Evolutionary conservation across 2,113 vertebrate genomes (phyloP), one percentile per base, ranked within the genome.

Genomic region (Epinephelus cyanopodus): DNA sequence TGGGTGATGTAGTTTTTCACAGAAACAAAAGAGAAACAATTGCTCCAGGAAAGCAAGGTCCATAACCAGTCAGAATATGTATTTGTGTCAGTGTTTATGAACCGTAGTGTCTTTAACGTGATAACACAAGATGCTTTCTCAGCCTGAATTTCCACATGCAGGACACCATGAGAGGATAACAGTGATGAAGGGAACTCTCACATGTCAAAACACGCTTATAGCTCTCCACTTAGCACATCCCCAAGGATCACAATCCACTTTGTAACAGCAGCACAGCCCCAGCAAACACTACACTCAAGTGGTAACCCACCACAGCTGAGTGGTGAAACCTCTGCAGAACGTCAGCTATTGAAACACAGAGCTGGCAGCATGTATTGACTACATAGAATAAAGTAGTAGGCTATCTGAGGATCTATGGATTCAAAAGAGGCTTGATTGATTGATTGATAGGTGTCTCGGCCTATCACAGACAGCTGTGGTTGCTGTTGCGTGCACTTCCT

Each of bases 181-280:
- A 14, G 25, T 3, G 18, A 52, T 52, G 60, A 45, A 62, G 15
- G 27, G 1, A 76, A 56, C 27, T 63, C 70, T 63, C 12, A 13
- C 37, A 58, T 53, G 66, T 68, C 63, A 65, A 62, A 71, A 60
- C 45, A 29, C 50, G 57, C 65, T 5, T 37, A 58, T n/a, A 2
- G 25, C 52, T 62, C 18, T 78, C 54, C 65, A 66, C 61, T 84
- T 56, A 79, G 58, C 18, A 72, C n/a, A 58, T 73, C 85, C 77
- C 74, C 5, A 19, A 58, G 48, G 60, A 87, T 47, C 18, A 14
- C 53, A 73, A 80, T 63, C 64, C 77, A 79, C 62, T 77, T 64
- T 71, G 39, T 14, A 56, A 65, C 74, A 62, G 68, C 1, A 37
- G 68, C 37, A 57, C 37, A 27, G 13, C 18, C 25, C 56, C 74